Conservation (phyloP, 2,113 vertebrate species). For the Pholis gunnellus region DNA sequence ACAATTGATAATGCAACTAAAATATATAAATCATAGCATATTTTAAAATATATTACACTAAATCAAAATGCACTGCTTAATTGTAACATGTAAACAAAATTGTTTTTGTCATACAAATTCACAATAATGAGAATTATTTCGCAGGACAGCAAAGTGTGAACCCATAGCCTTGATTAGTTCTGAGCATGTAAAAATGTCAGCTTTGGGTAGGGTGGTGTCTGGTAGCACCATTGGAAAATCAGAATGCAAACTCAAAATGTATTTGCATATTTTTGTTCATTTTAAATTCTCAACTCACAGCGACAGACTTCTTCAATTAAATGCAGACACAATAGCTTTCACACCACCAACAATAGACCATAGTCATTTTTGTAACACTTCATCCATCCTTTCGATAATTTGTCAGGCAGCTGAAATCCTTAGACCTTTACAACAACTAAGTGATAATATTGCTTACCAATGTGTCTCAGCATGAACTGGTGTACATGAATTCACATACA, state of each 20-base stretch:
- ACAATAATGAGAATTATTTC: constrained; percentile 26
- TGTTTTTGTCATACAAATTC: constrained; percentile 17
- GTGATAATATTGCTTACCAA: constrained; percentile 91
- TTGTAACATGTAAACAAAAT: constrained; percentile 14
- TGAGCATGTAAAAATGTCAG: constrained; percentile 53
- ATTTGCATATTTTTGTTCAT: constrained; percentile 95
- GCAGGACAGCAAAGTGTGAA: constrained; percentile 32
- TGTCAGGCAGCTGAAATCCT: constrained; percentile 31
- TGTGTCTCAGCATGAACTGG: constrained; percentile 83
- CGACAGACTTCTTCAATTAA: constrained; percentile 90
- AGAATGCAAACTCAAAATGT: constrained; percentile 82
- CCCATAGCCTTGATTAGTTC: constrained; percentile 25
- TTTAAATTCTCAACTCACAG: constrained; percentile 88
- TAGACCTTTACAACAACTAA: constrained; percentile 59
- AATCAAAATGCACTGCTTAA: constrained; percentile 33
- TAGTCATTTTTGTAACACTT: constrained; percentile 84
- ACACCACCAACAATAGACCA: constrained; percentile 89
- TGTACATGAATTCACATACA: constrained; percentile 82
- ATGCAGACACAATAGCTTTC: constrained; percentile 89
- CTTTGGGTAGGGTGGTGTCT: constrained; percentile 35
- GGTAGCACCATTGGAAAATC: constrained; percentile 38
- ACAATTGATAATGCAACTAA: constrained; percentile 33
- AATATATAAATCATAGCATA: constrained; percentile 34
- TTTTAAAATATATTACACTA: constrained; percentile 26
- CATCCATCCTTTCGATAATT: neutral